phyloP scores from a whole-genome alignment of 2,888 invertebrate species.

The Oscheius sp. region DNA sequence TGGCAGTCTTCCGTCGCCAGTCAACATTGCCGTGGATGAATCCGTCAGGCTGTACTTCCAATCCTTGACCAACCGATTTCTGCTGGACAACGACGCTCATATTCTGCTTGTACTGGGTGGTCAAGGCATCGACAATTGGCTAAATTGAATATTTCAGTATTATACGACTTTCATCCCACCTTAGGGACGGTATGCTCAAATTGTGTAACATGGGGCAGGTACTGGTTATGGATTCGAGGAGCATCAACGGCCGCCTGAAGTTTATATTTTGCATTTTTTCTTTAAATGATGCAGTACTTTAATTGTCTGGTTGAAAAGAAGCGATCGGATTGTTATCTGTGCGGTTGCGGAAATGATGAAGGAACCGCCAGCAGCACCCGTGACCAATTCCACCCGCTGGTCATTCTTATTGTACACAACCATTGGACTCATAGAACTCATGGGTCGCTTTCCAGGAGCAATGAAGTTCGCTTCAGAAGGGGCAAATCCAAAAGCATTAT shows the following conservation, averaged over 20 bases:
- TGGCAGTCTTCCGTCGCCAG: constrained; percentile 68
- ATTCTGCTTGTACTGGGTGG: constrained; percentile 65
- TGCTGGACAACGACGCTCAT: constrained; percentile 62
- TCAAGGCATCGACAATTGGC: constrained; percentile 61
- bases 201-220: constrained; percentile 79
- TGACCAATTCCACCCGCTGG: constrained; percentile 77
- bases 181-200: constrained; percentile 82
- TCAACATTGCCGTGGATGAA: constrained; percentile 72
- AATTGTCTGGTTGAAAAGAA: constrained; percentile 84
- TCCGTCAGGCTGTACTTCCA: constrained; percentile 54
- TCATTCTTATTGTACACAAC: constrained; percentile 81
- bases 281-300: constrained; percentile 74
- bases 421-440: constrained; percentile 90
- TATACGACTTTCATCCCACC: constrained; percentile 74
- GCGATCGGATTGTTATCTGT: constrained; percentile 78
- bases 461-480: constrained; percentile 88
- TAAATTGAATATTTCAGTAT: constrained; percentile 27
- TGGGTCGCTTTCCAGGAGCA: constrained; percentile 83
- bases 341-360: constrained; percentile 86
- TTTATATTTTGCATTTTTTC: background rate
- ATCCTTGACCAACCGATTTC: constrained; percentile 69
- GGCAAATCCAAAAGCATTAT: constrained; percentile 72
- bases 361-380: constrained; percentile 90
- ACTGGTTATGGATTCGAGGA: constrained; percentile 71
- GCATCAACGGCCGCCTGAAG: constrained; percentile 75